Evolutionary conservation across 2,113 vertebrate genomes (phyloP).

Genomic region (Desmodus rotundus): DNA sequence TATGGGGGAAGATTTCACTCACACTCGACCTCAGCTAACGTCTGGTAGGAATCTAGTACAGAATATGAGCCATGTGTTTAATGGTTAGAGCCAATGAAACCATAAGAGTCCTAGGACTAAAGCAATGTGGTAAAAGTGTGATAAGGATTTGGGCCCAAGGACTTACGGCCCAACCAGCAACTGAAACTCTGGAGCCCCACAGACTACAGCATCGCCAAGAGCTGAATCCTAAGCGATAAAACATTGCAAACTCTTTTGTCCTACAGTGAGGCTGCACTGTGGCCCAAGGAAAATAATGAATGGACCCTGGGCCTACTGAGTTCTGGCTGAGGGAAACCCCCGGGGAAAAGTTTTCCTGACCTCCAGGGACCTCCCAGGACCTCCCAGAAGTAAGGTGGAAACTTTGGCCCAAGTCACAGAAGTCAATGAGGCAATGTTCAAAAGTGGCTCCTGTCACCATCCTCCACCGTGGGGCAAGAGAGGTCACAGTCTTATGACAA

Average conservation of each 20-base stretch:
- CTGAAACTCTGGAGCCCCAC: background rate
- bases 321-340: background rate
- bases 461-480: background rate
- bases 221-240: background rate
- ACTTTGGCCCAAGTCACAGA: background rate
- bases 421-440: background rate
- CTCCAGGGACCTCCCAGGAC: background rate
- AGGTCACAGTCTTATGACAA: background rate
- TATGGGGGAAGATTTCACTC: background rate
- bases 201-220: background rate
- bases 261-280: background rate
- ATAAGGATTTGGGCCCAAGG: background rate
- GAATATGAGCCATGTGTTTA: background rate
- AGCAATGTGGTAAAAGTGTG: background rate
- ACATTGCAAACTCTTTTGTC: background rate
- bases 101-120: background rate
- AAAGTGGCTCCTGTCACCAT: background rate
- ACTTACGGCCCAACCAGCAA: background rate
- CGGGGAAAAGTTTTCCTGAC: background rate
- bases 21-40: background rate
- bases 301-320: background rate
- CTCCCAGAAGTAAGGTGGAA: background rate
- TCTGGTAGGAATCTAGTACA: background rate
- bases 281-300: background rate
- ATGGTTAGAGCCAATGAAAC: background rate